These are phyloP conservation scores for Pantherophis vulpinus DNA, from an alignment of 2,797 vertebrate genomes.

Conservation along the genomic window DNA sequence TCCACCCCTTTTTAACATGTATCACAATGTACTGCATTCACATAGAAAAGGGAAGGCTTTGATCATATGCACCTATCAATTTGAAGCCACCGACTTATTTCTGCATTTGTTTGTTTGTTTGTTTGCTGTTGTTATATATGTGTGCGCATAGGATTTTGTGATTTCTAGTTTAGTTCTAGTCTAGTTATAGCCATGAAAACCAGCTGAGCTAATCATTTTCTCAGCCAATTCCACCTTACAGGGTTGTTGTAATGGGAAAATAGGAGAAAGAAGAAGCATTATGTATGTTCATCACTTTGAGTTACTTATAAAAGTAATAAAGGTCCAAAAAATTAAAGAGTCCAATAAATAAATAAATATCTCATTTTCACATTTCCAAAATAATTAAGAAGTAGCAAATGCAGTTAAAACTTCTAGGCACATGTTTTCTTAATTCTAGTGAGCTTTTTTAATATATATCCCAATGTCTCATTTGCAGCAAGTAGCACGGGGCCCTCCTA, in stretches of 20 bases:
- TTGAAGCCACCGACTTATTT: background rate
- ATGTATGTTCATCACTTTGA: background rate
- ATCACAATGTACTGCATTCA: background rate
- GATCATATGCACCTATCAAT: background rate
- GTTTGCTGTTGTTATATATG: too few species aligned
- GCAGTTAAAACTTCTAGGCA: conserved; percentile 26
- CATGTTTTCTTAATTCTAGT: conserved; percentile 36
- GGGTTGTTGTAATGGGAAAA: background rate
- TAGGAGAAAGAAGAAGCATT: background rate
- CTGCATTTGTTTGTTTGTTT: background rate
- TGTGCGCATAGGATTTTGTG: background rate
- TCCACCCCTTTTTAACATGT: background rate
- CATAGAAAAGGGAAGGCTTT: background rate
- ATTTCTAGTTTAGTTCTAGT: background rate
- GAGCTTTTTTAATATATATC: conserved; percentile 9
- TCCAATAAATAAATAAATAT: background rate
- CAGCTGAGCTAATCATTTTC: background rate
- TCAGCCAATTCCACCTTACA: background rate
- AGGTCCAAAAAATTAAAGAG: background rate
- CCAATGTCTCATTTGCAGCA: conserved; percentile 16
- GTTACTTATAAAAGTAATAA: background rate
- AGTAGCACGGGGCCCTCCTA: background rate
- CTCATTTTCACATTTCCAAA: conserved; percentile 4
- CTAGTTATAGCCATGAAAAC: background rate
- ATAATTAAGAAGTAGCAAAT: conserved; percentile 40